phyloP scores from a whole-genome alignment of 64 coral and sea anemone species.

The Montipora efflorescens region DNA sequence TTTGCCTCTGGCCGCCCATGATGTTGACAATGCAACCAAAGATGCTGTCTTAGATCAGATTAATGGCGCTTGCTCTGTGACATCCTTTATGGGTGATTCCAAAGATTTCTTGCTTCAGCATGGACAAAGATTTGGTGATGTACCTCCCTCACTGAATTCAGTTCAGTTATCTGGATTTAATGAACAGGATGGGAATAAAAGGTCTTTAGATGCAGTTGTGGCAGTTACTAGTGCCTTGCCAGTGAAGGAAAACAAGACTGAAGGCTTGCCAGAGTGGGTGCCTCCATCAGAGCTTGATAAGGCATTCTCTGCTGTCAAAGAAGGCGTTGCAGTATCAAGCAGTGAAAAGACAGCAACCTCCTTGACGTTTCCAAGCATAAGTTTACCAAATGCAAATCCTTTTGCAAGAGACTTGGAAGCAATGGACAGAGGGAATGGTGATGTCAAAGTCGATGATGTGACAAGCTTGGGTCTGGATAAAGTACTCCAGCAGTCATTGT shows the following conservation, averaged over 20 bases:
- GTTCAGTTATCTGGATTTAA: not conserved
- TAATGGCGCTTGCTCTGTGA: not conserved
- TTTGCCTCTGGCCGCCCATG: slow-evolving; percentile 9
- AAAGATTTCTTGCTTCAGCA: not conserved
- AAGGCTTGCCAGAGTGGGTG: slow-evolving; percentile 27
- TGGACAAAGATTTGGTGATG: not conserved
- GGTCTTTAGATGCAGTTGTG: not conserved
- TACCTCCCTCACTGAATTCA: not conserved
- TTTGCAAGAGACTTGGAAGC: slow-evolving; percentile 37
- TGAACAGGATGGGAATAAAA: not conserved
- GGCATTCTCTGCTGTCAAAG: slow-evolving; percentile 36
- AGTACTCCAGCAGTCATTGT: slow-evolving; percentile 24
- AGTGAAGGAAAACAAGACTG: not conserved
- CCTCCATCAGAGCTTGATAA: slow-evolving; percentile 46
- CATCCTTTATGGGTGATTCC: not conserved
- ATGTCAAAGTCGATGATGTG: not conserved
- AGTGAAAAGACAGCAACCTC: not conserved
- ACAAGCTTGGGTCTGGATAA: not conserved
- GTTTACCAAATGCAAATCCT: slow-evolving; percentile 52
- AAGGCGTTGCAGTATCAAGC: not conserved
- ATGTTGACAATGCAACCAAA: slow-evolving; percentile 18
- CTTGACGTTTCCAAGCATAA: slow-evolving; percentile 13
- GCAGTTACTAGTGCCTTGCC: not conserved
- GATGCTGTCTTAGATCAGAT: slow-evolving; percentile 27
- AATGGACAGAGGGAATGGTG: not conserved